Evolutionary conservation across 2,113 vertebrate species (phyloP), one percentile per base, ranked within the genome.

Genomic region (Centropristis striata): DNA sequence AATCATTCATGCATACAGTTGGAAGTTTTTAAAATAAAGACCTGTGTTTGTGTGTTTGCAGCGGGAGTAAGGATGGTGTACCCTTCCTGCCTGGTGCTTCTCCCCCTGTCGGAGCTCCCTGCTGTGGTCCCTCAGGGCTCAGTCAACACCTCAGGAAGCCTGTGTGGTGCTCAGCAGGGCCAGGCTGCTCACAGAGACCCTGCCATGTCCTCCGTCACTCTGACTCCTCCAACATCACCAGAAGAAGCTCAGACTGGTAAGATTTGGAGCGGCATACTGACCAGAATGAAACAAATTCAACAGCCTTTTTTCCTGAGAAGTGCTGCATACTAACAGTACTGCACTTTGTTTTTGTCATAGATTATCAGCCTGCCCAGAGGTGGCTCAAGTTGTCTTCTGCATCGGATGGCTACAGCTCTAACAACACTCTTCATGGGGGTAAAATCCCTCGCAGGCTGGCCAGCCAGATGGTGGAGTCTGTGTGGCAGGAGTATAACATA

Each of bases 11-110:
- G 20, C 20, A 50, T 36, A 9, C 23, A 14, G 8, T 71, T 51
- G 10, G 6, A 55, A 1, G 1, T 47, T 32, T 32, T 32, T 32
- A 32, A 32, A 32, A 32, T 32, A 6, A 10, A 39, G 36, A 37
- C 36, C 93, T 96, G 42, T 95, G 91, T 77, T 14, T 15, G 20
- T 36, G 59, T 70, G 28, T 10, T 71, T 93, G 46, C 85, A 99
- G 98, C 97, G 78, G 98, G 98, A 1, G 98, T 99, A 27, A 94
- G 98, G 90, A 99, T 99, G 98, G 97, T 99, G 25, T 99, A 99
- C 81, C 98, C 98, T 39, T 96, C 98, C 4, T 98, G 97, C 92
- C 96, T 99, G 91, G 97, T 99, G 87, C 93, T 99, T 75, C 97
- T 99, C 68, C 96, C 98, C 88, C 96, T 99, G 92, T 97, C 96